These are phyloP conservation scores for Sitta carolinensis DNA, from an alignment of 2,797 vertebrate species.

Conservation along the genomic window DNA sequence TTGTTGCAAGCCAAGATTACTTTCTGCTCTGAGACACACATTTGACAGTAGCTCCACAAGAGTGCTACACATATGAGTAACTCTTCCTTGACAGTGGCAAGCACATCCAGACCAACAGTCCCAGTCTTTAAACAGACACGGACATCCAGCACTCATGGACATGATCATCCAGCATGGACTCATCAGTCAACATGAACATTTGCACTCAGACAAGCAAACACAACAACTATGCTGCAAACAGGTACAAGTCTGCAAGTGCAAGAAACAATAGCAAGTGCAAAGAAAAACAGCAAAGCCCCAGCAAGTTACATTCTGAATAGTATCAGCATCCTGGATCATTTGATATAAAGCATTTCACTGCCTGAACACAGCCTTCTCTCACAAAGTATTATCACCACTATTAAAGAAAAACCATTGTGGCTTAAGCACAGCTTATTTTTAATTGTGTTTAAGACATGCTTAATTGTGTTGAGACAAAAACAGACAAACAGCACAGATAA, in stretches of 20 bases:
- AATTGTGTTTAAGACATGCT: neutral
- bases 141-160: neutral
- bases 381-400: neutral
- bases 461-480: neutral
- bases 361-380: neutral
- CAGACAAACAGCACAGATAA: neutral
- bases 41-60: neutral
- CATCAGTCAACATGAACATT: neutral
- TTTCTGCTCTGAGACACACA: neutral
- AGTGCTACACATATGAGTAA: accelerated
- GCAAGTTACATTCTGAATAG: neutral
- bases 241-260: neutral
- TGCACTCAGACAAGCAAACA: neutral
- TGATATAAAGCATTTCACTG: neutral
- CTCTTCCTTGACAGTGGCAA: neutral
- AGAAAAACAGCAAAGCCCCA: neutral
- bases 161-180: neutral
- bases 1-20: neutral
- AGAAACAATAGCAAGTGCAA: neutral
- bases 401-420: neutral
- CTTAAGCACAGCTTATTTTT: neutral
- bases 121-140: neutral
- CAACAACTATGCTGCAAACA: neutral
- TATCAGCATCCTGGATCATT: neutral
- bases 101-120: neutral